Conservation (phyloP, 2,888 invertebrate genomes). For the Marronus borbonicus region DNA sequence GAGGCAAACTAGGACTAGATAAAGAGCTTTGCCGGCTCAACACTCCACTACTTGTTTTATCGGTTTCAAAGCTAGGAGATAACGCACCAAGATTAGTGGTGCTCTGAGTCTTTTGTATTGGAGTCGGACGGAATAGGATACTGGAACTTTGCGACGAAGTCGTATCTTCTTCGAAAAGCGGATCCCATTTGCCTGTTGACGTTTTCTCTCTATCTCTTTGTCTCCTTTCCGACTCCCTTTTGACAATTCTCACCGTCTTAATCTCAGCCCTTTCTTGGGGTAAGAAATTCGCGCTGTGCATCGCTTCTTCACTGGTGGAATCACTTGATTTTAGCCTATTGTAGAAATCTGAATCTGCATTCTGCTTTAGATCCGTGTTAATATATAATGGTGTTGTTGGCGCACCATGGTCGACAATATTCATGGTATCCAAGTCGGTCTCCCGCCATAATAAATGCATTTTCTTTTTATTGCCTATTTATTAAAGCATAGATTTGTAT, state of each 20-base stretch:
- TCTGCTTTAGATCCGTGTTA: conserved; percentile 73
- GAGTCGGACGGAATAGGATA: conserved; percentile 61
- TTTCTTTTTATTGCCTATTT: conserved; percentile 71
- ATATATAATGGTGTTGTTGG: conserved; percentile 79
- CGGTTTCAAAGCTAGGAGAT: conserved; percentile 58
- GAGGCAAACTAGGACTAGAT: conserved; percentile 63
- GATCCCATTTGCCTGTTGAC: conserved; percentile 65
- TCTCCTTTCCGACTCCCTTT: conserved; percentile 90
- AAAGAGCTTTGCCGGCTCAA: conserved; percentile 61
- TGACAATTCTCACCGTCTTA: conserved; percentile 94
- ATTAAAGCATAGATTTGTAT: conserved; percentile 22
- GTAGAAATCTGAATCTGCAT: conserved; percentile 62
- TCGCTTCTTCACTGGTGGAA: conserved; percentile 64
- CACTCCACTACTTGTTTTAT: conserved; percentile 58
- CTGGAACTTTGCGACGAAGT: conserved; percentile 64
- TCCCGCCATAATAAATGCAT: conserved; percentile 87
- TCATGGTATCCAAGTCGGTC: conserved; percentile 90
- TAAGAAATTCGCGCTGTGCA: conserved; percentile 59
- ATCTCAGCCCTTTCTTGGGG: conserved; percentile 89
- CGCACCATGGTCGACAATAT: conserved; percentile 80
- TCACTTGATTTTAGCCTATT: conserved; percentile 75
- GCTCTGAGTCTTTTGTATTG: conserved; percentile 62
- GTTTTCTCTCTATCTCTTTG: conserved; percentile 85
- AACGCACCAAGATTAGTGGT: conserved; percentile 55
- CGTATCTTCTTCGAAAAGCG: conserved; percentile 68